These are phyloP conservation scores for Callosobruchus maculatus DNA, from an alignment of 2,888 invertebrate species.

Conservation along the genomic window DNA sequence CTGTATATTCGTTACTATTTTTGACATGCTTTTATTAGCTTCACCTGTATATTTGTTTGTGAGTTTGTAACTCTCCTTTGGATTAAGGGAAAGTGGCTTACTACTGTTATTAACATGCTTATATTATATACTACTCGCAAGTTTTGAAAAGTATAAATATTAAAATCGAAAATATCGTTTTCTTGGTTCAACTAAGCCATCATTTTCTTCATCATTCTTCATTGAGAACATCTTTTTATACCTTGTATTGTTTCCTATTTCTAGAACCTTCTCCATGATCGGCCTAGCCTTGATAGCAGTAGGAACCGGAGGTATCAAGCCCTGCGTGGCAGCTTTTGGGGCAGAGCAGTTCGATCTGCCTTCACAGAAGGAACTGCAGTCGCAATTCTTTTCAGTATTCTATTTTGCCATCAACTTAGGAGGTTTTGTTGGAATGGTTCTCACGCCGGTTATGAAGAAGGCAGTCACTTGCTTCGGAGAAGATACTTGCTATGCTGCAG, in stretches of 20 bases:
- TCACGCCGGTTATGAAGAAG: constrained; percentile 70
- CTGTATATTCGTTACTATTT: no score
- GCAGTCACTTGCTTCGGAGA: constrained; percentile 64
- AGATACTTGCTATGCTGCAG: constrained; percentile 68
- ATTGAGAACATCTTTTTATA: no score
- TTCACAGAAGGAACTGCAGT: constrained; percentile 62
- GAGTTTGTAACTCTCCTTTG: no score
- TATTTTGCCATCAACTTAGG: constrained; percentile 78
- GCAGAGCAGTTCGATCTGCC: constrained; percentile 79
- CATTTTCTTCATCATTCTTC: no score
- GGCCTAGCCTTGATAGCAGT: constrained; percentile 63
- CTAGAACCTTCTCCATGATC: constrained; percentile 54
- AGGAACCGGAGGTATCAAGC: constrained; percentile 83
- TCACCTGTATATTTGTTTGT: no score
- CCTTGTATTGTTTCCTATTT: constrained; percentile 19
- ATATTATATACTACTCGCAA: no score
- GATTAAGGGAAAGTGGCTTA: no score
- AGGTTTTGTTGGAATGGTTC: constrained; percentile 62
- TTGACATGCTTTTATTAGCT: no score
- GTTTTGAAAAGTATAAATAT: no score
- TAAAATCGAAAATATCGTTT: no score
- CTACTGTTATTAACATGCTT: no score
- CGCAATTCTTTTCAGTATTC: constrained; percentile 76
- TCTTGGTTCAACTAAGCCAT: no score
- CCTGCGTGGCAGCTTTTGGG: constrained; percentile 83